Conservation (phyloP, 2,113 vertebrate genomes). For the Acrocephalus kingi region DNA sequence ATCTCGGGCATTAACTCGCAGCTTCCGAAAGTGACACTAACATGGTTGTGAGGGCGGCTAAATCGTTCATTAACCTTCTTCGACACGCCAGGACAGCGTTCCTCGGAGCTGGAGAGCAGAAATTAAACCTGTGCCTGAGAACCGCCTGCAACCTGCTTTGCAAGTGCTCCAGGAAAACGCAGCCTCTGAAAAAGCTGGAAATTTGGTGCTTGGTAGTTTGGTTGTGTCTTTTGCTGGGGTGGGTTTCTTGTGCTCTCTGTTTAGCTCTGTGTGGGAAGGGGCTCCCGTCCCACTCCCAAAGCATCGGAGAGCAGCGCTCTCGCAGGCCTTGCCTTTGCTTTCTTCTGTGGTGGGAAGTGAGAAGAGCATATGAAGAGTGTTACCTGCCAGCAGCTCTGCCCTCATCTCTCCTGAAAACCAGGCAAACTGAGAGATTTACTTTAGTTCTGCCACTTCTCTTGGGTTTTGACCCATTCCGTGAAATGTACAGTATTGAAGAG, state of each 20-base stretch:
- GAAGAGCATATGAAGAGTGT: not conserved
- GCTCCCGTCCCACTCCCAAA: not conserved
- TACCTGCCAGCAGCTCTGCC: not conserved
- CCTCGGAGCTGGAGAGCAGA: not conserved
- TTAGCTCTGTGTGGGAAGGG: not conserved
- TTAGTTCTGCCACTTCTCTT: not conserved
- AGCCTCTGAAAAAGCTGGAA: fast-evolving
- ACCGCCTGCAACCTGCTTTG: not conserved
- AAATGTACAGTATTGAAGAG: not conserved
- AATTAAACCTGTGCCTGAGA: conserved; percentile 24
- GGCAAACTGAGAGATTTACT: not conserved
- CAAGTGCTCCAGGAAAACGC: fast-evolving
- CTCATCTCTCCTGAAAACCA: not conserved
- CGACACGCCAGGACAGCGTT: not conserved
- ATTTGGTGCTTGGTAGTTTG: not conserved
- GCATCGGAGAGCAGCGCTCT: fast-evolving
- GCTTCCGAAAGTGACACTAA: conserved; percentile 63
- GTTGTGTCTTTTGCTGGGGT: not conserved
- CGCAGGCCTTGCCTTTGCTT: not conserved
- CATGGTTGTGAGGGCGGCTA: conserved; percentile 41
- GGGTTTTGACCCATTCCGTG: not conserved
- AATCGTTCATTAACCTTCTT: conserved; percentile 61
- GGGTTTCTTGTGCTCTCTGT: not conserved
- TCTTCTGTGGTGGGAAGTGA: not conserved
- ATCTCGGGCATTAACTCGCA: conserved; percentile 52